Base-by-base conservation (phyloP, 2,888 invertebrate species). In the Galerucella nymphaeae region DNA sequence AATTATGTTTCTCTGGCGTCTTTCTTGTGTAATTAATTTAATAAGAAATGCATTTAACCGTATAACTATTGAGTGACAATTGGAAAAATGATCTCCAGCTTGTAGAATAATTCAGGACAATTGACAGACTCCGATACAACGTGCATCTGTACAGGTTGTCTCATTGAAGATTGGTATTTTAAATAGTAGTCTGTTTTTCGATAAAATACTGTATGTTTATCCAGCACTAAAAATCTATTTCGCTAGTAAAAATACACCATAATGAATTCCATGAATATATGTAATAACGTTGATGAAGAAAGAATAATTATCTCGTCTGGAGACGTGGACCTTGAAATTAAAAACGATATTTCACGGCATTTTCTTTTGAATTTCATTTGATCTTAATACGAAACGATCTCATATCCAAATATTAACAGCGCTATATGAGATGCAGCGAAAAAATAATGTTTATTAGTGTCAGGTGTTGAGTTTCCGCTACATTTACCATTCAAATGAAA, bases 401-500 rank as follows among this genome's bases (percentile, higher is more conserved):
- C 18, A 48, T 42, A 23, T 23, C 30, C 61, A 41, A 62, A 62
- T 62, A 42, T 62, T 62, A 18, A 62, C 61, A 16, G 61, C 61
- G 18, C 42, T 42, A 57, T 57, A 55, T 57, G 16, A 66, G 55
- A 18, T 38, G 50, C 41, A n/a, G 55, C 14, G 16, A 57, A 66
- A 66, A 66, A 38, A 41, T 66, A 66, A 48, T 61, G 68, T 68
- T 68, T 68, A 68, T 68, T 38, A 61, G 50, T 61, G 68, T 61
- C 68, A 68, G 68, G 68, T 68, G 68, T 61, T 68, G 48, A 61
- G 50, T 67, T 42, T 61, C 68, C 68, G 61, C 61, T 50, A 50
- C 68, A 68, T 68, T 61, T 68, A 68, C 61, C 68, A 59, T 61
- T 61, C 23, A 59, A 61, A 68, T 68, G 50, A 11, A 68, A 68